phyloP scores from a whole-genome alignment of 2,888 invertebrate species.

The Napeogenes inachia region DNA sequence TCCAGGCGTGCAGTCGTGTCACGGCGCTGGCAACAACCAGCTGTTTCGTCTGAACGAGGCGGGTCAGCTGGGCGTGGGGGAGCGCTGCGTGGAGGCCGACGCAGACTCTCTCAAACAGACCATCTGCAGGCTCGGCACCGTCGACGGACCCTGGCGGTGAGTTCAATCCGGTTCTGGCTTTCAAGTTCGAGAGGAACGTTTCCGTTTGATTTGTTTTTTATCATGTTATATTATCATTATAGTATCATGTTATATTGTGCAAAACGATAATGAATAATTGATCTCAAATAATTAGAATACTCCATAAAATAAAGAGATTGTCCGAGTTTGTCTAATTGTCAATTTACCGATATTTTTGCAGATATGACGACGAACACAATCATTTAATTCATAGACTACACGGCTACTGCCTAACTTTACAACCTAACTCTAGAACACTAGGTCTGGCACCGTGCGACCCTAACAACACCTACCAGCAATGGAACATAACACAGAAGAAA shows the following conservation, averaged over 20 bases:
- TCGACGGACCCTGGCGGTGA: slow-evolving; percentile 94
- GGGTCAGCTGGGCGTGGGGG: slow-evolving; percentile 96
- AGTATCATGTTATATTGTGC: too few relatives aligned
- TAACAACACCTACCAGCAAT: slow-evolving; percentile 92
- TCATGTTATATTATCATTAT: too few relatives aligned
- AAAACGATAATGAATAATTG: too few relatives aligned
- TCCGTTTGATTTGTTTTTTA: too few relatives aligned
- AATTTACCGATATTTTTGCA: slow-evolving; percentile 32
- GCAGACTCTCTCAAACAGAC: slow-evolving; percentile 90
- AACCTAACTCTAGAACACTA: slow-evolving; percentile 87
- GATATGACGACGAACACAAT: slow-evolving; percentile 85
- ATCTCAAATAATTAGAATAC: too few relatives aligned
- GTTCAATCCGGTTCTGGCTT: too few relatives aligned
- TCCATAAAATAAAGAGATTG: too few relatives aligned
- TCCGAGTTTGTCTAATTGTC: not conserved
- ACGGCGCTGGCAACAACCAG: slow-evolving; percentile 97
- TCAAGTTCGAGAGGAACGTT: too few relatives aligned
- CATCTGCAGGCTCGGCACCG: slow-evolving; percentile 93
- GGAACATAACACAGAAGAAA: slow-evolving; percentile 80
- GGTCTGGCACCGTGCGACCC: slow-evolving; percentile 89
- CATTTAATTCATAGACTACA: slow-evolving; percentile 86
- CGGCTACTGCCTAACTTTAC: slow-evolving; percentile 89
- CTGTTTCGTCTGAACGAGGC: slow-evolving; percentile 93
- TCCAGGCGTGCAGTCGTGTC: slow-evolving; percentile 87
- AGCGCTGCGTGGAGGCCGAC: slow-evolving; percentile 95